Base-by-base conservation (phyloP, 1,140 invertebrate species). In the Tribolium madens region DNA sequence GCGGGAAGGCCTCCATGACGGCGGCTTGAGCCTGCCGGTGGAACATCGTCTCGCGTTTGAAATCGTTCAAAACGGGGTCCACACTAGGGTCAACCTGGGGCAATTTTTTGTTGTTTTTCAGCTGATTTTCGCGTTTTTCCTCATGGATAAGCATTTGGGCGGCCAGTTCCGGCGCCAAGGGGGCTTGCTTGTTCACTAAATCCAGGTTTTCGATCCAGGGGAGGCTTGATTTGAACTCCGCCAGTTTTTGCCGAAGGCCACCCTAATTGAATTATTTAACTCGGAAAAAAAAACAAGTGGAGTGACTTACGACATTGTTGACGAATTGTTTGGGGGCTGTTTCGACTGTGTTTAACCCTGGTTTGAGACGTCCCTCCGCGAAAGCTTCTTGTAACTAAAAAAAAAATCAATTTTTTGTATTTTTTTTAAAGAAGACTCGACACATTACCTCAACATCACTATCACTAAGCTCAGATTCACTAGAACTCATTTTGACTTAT, bases 11-110 rank as follows among this genome's bases (percentile, higher is more conserved):
- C 81, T 95, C 91, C 1, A 97, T 79, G 4, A 96, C 94, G 10
- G 96, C 92, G 26, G 91, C 89, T 84, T 99, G 97, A 2, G 97
- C 97, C 88, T 98, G 97, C 73, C 96, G 88, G 84, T 98, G 95
- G 84, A 98, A 97, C 77, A 92, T 87, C 78, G 95, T 95, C 88
- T 98, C 97, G 47, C 97, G 88, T 84, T 94, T 93, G 82, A 99
- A 98, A 85, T 99, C 97, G 89, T 98, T 95, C n/a, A 97, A 84
- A 0, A 95, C 91, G 1, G 92, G 92, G 87, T 96, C 95, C 64
- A 94, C 91, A 1, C 89, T 87, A 0, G 91, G 88, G 3, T 90
- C 86, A 77, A 90, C 91, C 68, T 91, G 88, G 26, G 89, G 87
- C 48, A 92, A 87, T 78, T 93, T 93, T 80, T 89, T 91, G 78